Percentiles rank a stretch among this genome's conserved stretches.
phyloP scores from a whole-genome alignment of 1,140 invertebrate genomes.

The Oreohelix idahoensis region DNA sequence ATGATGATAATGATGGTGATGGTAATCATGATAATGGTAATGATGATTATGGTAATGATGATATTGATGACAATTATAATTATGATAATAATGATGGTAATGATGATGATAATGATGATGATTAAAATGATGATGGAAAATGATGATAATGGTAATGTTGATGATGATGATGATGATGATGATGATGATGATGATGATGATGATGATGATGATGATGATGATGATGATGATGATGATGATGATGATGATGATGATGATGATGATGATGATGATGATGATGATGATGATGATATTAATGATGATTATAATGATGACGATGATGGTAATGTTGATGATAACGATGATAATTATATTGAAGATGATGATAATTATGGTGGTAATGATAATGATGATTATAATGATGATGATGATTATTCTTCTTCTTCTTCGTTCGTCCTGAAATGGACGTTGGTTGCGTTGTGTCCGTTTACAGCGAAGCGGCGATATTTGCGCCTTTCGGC shows the following conservation, averaged over 20 bases:
- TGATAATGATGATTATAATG: no score
- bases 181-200: conserved; percentile 15
- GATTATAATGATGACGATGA: no score
- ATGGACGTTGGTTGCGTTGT: no score
- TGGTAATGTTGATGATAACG: no score
- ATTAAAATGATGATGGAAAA: not conserved
- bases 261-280: conserved; percentile 23
- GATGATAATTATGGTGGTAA: no score
- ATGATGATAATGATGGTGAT: conserved; percentile 9
- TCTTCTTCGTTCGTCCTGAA: no score
- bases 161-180: conserved; percentile 18
- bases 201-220: conserved; percentile 5
- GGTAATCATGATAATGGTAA: conserved; percentile 7
- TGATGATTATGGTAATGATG: not conserved
- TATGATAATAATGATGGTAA: conserved; percentile 20
- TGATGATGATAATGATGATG: not conserved
- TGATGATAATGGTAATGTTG: not conserved
- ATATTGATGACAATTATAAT: conserved; percentile 16
- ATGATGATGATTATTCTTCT: no score
- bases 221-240: conserved; percentile 7
- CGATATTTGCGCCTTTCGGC: no score
- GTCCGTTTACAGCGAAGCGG: no score
- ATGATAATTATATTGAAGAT: no score
- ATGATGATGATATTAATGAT: conserved; percentile 24
- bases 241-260: conserved; percentile 21